Percentiles rank a stretch among this genome's conserved stretches.
phyloP scores from a whole-genome alignment of 2,888 invertebrate genomes.

The Andrena marginata region DNA sequence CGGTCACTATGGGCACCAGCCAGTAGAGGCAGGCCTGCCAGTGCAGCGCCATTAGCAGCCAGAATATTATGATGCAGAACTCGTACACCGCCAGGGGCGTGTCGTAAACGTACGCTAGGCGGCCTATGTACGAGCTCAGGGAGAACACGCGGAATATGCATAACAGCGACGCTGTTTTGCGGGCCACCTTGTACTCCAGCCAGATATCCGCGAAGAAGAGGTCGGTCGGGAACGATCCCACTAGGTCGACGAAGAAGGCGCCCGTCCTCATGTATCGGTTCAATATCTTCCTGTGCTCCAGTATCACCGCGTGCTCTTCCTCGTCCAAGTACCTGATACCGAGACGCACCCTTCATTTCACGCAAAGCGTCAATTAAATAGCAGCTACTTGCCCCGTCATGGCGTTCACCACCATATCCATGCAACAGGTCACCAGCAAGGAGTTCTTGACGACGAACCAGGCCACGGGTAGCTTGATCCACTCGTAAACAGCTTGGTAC shows the following conservation, averaged over 20 bases:
- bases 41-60: slow-evolving; percentile 75
- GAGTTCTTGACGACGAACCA: slow-evolving; percentile 77
- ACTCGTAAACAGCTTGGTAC: slow-evolving; percentile 79
- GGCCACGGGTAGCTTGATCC: slow-evolving; percentile 43
- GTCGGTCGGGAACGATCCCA: slow-evolving; percentile 81
- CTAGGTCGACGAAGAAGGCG: slow-evolving; percentile 76
- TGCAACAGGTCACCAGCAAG: slow-evolving; percentile 75
- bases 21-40: slow-evolving; percentile 81
- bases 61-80: slow-evolving; percentile 72
- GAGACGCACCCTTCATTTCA: background rate
- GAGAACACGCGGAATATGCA: slow-evolving; percentile 77
- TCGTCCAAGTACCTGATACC: slow-evolving; percentile 77
- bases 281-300: slow-evolving; percentile 72
- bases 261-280: slow-evolving; percentile 70
- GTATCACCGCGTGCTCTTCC: slow-evolving; percentile 72
- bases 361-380: background rate
- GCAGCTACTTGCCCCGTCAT: slow-evolving; percentile 78
- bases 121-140: slow-evolving; percentile 68
- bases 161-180: slow-evolving; percentile 74
- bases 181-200: slow-evolving; percentile 68
- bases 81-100: slow-evolving; percentile 69
- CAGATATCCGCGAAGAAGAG: slow-evolving; percentile 73
- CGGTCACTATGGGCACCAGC: slow-evolving; percentile 75
- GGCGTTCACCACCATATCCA: slow-evolving; percentile 82
- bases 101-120: slow-evolving; percentile 69